These are phyloP conservation scores for Galerucella nymphaeae DNA, from an alignment of 2,888 invertebrate species.

Conservation along the genomic window DNA sequence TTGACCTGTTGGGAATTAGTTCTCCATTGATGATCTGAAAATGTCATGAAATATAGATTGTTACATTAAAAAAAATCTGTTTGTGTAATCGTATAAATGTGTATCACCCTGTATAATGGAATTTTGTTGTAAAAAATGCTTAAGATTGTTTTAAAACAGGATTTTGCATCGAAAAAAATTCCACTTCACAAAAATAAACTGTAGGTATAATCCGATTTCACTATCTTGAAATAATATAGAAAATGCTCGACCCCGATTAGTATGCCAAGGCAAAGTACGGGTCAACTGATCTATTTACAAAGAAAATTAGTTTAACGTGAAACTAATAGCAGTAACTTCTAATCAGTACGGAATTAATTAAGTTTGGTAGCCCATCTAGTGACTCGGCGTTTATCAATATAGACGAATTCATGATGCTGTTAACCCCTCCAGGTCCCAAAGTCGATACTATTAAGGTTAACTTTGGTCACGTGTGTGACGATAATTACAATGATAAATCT, in stretches of 20 bases:
- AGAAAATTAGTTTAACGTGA: conserved; percentile 46
- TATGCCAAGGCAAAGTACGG: conserved; percentile 35
- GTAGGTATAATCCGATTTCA: not conserved
- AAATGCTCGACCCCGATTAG: conserved; percentile 33
- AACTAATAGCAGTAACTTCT: conserved; percentile 43
- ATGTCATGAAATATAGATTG: too few relatives aligned
- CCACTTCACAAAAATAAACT: too few relatives aligned
- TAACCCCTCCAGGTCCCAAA: conserved; percentile 2
- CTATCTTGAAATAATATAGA: not conserved
- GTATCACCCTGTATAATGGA: too few relatives aligned
- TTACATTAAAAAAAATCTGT: too few relatives aligned
- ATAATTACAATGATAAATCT: not conserved
- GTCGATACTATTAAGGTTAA: not conserved
- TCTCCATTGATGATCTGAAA: too few relatives aligned
- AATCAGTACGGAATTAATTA: conserved; percentile 43
- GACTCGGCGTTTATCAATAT: conserved; percentile 38
- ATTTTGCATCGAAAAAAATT: too few relatives aligned
- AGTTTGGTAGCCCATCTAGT: conserved; percentile 33
- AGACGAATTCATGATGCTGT: conserved; percentile 6
- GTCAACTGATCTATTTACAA: conserved; percentile 44
- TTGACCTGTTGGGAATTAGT: too few relatives aligned
- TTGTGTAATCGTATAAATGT: too few relatives aligned
- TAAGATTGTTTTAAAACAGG: too few relatives aligned
- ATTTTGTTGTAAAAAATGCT: too few relatives aligned
- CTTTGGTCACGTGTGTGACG: not conserved